Evolutionary conservation across 2,888 invertebrate genomes (phyloP), one percentile per base, ranked within the genome.

Genomic region (Plagiodera versicolora): DNA sequence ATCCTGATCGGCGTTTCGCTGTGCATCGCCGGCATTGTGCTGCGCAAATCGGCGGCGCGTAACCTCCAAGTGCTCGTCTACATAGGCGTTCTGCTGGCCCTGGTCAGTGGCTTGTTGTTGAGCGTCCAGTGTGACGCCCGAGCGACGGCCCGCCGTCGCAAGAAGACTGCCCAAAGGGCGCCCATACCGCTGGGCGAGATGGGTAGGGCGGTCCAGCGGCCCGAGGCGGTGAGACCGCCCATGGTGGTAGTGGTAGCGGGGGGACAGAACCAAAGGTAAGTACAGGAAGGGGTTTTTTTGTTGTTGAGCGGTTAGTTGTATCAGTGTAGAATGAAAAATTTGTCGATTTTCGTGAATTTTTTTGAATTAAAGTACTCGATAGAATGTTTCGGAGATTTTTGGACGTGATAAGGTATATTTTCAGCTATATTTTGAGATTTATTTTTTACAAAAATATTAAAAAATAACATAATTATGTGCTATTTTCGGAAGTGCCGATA

Each of bases 51-150:
- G 63, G 84, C 86, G n/a, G 86, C 86, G 71, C 83, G 86, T 57
- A 87, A 87, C 75, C 81, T 87, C 19, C 85, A 86, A 69, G 87
- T 88, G 47, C 80, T 88, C 72, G 85, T 87, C 54, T 88, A 88
- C 76, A 88, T 88, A 74, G 88, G 74, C 77, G 81, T 85, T 64
- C 79, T 88, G 47, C 81, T 86, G 0, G 84, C 87, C 1, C 82
- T 86, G 70, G 88, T 88, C 11, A 86, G 87, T 70, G 83, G 82
- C 4, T 81, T 88, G 9, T 77, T 88, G 35, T 80, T 88, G 5
- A 85, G 85, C 1, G 86, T 88, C 32, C 88, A 88, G 72, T 86
- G 86, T 73, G 86, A 86, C 70, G 87, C 87, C 0, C 58, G 67
- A 44, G 70, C 69, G 46, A 72, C 66, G 35, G 76, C 77, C n/a